These are phyloP conservation scores for Rhynchopsitta pachyrhyncha DNA, from an alignment of 2,113 vertebrate genomes.

Conservation along the genomic window DNA sequence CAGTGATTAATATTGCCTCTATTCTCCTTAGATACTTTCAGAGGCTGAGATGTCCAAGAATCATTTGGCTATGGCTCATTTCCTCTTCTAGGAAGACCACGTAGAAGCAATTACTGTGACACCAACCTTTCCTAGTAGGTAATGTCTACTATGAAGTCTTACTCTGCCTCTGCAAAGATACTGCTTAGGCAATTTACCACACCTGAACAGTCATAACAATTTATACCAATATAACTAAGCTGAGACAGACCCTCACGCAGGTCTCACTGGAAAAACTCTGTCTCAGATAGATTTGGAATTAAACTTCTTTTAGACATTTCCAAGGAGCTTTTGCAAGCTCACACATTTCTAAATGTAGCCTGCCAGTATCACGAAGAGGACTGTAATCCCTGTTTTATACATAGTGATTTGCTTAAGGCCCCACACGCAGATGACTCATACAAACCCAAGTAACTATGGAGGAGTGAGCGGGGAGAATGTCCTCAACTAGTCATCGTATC, in stretches of 20 bases:
- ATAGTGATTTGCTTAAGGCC: neutral
- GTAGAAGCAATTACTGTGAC: neutral
- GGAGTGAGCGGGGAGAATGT: neutral
- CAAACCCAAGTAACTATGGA: neutral
- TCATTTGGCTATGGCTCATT: neutral
- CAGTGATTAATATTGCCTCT: neutral
- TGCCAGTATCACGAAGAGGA: neutral
- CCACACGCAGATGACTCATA: neutral
- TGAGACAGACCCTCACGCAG: neutral
- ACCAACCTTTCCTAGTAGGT: neutral
- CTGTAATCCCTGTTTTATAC: neutral
- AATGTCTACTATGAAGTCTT: neutral
- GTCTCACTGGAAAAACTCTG: neutral
- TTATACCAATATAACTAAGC: neutral
- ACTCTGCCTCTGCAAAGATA: neutral
- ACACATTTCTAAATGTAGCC: neutral
- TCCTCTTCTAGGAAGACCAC: conserved; percentile 5
- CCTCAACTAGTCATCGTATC: neutral
- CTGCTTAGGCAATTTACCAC: neutral
- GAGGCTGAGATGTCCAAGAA: neutral
- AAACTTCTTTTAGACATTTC: conserved; percentile 9
- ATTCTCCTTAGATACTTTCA: neutral
- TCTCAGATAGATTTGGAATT: neutral
- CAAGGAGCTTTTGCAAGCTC: conserved; percentile 6
- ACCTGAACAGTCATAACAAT: neutral